Base-by-base conservation (phyloP, 1,140 invertebrate genomes). In the Venturia canescens region DNA sequence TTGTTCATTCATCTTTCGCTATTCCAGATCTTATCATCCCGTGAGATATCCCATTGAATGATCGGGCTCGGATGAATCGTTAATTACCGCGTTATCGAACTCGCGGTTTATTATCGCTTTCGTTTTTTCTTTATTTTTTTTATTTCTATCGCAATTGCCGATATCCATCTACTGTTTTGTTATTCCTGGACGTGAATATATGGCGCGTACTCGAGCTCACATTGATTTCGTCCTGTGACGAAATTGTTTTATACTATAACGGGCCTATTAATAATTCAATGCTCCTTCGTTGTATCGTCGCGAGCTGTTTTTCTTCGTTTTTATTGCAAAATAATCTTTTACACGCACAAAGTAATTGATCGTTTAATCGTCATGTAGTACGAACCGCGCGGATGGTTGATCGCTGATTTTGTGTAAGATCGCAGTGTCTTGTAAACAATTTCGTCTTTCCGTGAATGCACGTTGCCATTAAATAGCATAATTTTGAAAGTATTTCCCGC, bases 31-130 rank as follows among this genome's bases (percentile, higher is more conserved):
- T 80, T 76, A 76, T 76, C 75, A 69, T 34, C 57, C 23, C 34
- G 50, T 13, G 74, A 57, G 44, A 69, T 34, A 29, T 18, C 57
- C 69, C 79, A 80, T 76, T 80, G 72, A 87, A 88, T 86, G 85
- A 88, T 88, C 85, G 75, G 21, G 86, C n/a, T 80, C 83, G 82
- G 86, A 88, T 86, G 85, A 88, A 83, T 84, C 87, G 82, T 81
- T 87, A 87, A 87, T 87, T 87, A 87, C 72, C 26, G 72, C 50
- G 57, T 80, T 75, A 75, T 80, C 79, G 53, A 27, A 63, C 34
- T 66, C 11, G 57, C 57, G 11, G 29, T 31, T 60, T 77, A 77
- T 66, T 63, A 66, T 60, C 27, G 21, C 21, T 77, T 76, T n/a
- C n/a, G n/a, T n/a, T n/a, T n/a, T n/a, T 27, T 57, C 31, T 38